Evolutionary conservation across 2,113 vertebrate genomes (phyloP).

Genomic region (Glaucomys volans): DNA sequence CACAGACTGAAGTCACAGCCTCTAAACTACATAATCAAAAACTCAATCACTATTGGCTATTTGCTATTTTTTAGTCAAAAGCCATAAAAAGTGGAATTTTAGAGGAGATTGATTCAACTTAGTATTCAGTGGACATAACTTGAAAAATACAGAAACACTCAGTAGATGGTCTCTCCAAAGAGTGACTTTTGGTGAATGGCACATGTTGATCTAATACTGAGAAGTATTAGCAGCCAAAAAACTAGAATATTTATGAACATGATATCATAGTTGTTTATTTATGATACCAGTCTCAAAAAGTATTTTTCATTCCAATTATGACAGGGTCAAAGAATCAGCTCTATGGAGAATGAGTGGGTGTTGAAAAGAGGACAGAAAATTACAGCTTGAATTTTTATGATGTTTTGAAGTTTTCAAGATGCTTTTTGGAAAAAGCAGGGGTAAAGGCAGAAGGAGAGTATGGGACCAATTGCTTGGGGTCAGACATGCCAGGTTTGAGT

Average conservation of each 20-base stretch:
- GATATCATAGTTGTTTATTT: slow-evolving; percentile 1
- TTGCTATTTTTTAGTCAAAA: not conserved
- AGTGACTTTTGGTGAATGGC: slow-evolving; percentile 7
- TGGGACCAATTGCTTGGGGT: not conserved
- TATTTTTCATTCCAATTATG: slow-evolving; percentile 56
- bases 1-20: slow-evolving; percentile 14
- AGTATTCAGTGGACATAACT: not conserved
- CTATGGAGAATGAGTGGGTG: not conserved
- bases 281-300: not conserved
- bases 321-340: not conserved
- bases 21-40: slow-evolving; percentile 61
- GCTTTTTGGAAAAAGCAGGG: not conserved
- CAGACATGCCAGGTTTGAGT: not conserved
- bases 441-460: not conserved
- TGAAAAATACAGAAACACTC: not conserved
- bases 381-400: not conserved
- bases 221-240: not conserved
- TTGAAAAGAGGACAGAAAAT: not conserved
- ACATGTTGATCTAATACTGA: not conserved
- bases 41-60: not conserved
- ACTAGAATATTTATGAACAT: slow-evolving; percentile 18
- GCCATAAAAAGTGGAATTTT: not conserved
- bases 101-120: not conserved
- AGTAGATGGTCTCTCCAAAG: not conserved
- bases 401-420: not conserved